Evolutionary conservation across 2,888 invertebrate species (phyloP).

Genomic region (Bombylius major): DNA sequence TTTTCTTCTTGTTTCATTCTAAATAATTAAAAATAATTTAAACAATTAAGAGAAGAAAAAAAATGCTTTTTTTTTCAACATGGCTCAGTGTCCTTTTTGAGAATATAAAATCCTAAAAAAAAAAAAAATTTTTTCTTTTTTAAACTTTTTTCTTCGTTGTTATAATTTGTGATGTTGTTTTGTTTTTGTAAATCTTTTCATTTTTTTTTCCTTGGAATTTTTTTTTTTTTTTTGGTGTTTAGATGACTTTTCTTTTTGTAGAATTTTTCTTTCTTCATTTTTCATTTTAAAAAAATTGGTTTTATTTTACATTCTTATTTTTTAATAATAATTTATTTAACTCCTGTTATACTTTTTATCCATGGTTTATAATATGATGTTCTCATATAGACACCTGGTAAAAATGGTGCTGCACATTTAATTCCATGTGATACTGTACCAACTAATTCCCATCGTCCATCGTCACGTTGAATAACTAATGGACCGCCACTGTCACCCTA

Average conservation of each 20-base stretch:
- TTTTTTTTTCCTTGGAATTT: too few species aligned
- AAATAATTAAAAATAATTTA: background rate
- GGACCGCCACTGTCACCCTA: slow-evolving; percentile 92
- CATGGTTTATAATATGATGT: slow-evolving; percentile 86
- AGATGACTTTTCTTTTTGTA: too few species aligned
- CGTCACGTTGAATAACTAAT: slow-evolving; percentile 65
- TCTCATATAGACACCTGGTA: slow-evolving; percentile 89
- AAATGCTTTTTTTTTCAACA: background rate
- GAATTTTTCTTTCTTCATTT: too few species aligned
- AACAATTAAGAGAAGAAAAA: background rate
- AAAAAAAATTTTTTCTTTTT: too few species aligned
- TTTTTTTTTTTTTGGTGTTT: too few species aligned
- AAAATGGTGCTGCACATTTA: slow-evolving; percentile 81
- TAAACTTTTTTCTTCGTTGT: too few species aligned
- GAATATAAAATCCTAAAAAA: too few species aligned
- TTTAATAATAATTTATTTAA: slow-evolving; percentile 35
- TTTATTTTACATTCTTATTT: too few species aligned
- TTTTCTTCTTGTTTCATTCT: background rate
- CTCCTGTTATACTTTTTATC: slow-evolving; percentile 76
- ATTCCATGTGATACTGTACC: slow-evolving; percentile 94
- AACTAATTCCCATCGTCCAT: slow-evolving; percentile 76
- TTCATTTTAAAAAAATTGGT: background rate
- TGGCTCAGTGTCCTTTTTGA: background rate
- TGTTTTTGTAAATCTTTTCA: too few species aligned
- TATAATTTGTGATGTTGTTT: too few species aligned